Conservation (phyloP, 2,797 vertebrate genomes). For the Enteromius unitaeniatus region DNA sequence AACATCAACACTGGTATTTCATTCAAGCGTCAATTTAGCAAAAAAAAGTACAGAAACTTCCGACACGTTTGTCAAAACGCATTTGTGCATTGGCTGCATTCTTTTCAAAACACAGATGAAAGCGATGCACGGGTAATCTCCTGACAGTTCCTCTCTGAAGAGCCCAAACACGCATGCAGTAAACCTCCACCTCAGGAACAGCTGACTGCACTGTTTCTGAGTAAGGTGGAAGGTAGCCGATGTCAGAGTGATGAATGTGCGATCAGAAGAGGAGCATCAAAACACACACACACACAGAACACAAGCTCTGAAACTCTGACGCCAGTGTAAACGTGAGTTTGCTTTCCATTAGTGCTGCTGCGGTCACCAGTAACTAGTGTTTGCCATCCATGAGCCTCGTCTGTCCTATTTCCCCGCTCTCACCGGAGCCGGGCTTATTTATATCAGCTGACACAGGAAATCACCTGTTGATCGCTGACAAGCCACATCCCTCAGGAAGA, state of each 20-base stretch:
- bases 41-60: neutral
- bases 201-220: constrained; percentile 24
- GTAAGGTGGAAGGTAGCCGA: neutral
- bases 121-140: neutral
- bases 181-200: neutral
- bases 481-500: neutral
- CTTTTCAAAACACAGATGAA: neutral
- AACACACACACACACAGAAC: neutral
- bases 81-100: neutral
- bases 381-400: neutral
- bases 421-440: neutral
- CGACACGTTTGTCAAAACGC: neutral
- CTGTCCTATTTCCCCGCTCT: constrained; percentile 11
- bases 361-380: constrained; percentile 5
- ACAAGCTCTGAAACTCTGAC: neutral
- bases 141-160: constrained; percentile 7
- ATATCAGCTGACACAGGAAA: constrained; percentile 10
- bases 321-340: neutral
- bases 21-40: neutral
- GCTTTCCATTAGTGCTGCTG: neutral
- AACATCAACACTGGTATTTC: neutral
- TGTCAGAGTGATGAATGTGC: constrained; percentile 54
- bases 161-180: neutral
- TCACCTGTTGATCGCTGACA: constrained; percentile 15
- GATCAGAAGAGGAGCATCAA: constrained; percentile 17